Evolutionary conservation across 2,113 vertebrate genomes (phyloP), one percentile per base, ranked within the genome.

Genomic region (Stegastes partitus): DNA sequence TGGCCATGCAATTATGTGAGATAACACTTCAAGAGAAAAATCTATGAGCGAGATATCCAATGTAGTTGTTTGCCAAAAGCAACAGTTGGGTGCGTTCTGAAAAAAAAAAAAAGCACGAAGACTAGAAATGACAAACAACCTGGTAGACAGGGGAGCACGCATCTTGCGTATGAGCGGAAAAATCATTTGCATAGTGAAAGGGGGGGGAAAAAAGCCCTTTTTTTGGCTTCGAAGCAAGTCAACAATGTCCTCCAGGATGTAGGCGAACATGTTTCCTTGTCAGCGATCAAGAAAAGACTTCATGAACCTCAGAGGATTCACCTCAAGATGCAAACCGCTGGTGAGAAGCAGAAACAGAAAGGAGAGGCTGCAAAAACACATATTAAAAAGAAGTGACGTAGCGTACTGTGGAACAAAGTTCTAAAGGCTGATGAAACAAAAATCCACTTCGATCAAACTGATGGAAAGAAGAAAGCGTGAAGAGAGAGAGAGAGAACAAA

Each of bases 241-340:
- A 67, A 63, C 22, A 47, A 55, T 56, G 39, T 55, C 68, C 57
- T 50, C 28, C 42, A 44, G 49, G 50, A 75, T 69, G 65, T 49
- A 74, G 65, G 56, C n/a, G 45, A 28, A 21, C 47, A 19, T 50
- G 16, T 50, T 50, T 50, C 18, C 47, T 50, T 21, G 47, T 50
- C 47, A 21, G 19, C n/a, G 68, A 73, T 45, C 34, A 54, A 51
- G 21, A 42, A 19, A 67, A 31, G 31, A 57, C 72, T 44, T 55
- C 4, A 31, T 55, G n/a, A 55, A 73, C 51, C 54, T 59, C 59
- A 42, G 34, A 71, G 61, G 63, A 72, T 72, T 58, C 19, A 15
- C 54, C 59, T 22, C 28, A 44, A 55, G 51, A 80, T 54, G 55
- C 39, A 74, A 74, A 68, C 55, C 34, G 21, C 15, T 49, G 26